Percentiles rank a stretch among this genome's conserved stretches.
phyloP scores from a whole-genome alignment of 2,797 vertebrate genomes.

The Gambelia wislizenii region DNA sequence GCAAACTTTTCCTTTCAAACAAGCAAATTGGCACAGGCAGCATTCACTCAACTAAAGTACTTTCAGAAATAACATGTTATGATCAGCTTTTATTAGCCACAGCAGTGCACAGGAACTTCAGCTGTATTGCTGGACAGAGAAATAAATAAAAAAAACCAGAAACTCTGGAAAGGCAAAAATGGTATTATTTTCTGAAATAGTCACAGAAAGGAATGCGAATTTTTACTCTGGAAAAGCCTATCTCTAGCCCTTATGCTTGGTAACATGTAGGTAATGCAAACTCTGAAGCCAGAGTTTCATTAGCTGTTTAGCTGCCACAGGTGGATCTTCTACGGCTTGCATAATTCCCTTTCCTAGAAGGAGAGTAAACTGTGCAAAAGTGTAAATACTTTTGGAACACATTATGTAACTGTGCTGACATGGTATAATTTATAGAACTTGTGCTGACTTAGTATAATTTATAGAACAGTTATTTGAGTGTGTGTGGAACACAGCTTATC shows the following conservation, averaged over 20 bases:
- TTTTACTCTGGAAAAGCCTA: neutral
- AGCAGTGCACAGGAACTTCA: neutral
- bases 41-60: slow-evolving; percentile 35
- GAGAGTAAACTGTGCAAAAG: neutral
- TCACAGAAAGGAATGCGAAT: neutral
- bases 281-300: neutral
- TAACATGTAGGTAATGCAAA: neutral
- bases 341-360: neutral
- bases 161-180: neutral
- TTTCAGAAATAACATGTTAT: slow-evolving; percentile 4
- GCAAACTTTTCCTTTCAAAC: neutral
- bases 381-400: neutral
- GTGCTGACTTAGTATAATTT: no score
- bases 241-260: neutral
- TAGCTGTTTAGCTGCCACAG: neutral
- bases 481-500: neutral
- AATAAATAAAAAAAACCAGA: neutral
- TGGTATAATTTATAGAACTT: neutral
- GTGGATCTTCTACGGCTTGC: neutral
- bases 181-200: neutral
- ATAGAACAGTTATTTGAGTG: no score
- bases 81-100: neutral
- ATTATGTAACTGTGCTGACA: neutral
- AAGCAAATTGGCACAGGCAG: slow-evolving; percentile 29
- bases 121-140: neutral